Evolutionary conservation across 2,888 invertebrate species (phyloP).

Genomic region (Phanerotoma sp.): DNA sequence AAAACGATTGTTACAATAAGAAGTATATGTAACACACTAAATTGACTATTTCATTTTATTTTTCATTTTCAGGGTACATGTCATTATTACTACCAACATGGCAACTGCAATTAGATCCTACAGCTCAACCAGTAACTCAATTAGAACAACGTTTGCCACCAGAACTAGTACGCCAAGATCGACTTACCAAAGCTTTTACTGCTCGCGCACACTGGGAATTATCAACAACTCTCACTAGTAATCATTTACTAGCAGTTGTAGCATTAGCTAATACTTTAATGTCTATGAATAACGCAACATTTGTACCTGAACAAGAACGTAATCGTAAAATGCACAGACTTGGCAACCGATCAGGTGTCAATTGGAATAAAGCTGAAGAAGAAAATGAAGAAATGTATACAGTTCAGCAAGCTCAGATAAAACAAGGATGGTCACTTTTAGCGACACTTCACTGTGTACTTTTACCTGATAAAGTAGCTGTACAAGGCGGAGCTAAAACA

Average conservation of each 20-base stretch:
- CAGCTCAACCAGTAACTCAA: conserved; percentile 49
- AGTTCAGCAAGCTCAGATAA: conserved; percentile 88
- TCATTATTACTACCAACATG: conserved; percentile 89
- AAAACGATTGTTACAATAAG: no score
- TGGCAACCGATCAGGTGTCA: conserved; percentile 65
- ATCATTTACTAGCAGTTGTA: conserved; percentile 92
- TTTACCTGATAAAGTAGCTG: conserved; percentile 87
- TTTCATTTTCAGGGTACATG: conserved; percentile 72
- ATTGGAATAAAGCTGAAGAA: conserved; percentile 74
- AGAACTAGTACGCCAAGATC: conserved; percentile 74
- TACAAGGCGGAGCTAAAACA: conserved; percentile 68
- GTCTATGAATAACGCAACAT: conserved; percentile 96
- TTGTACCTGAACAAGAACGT: conserved; percentile 84
- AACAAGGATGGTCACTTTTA: conserved; percentile 95
- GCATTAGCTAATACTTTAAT: conserved; percentile 95
- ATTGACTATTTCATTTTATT: background rate
- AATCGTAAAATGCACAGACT: conserved; percentile 74
- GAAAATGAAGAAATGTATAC: conserved; percentile 82
- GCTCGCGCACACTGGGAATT: conserved; percentile 94
- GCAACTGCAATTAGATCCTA: conserved; percentile 63
- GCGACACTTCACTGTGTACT: conserved; percentile 96
- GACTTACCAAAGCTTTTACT: conserved; percentile 78
- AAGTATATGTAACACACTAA: background rate
- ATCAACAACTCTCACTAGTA: conserved; percentile 91
- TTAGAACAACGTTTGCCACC: conserved; percentile 66